Evolutionary conservation across 2,797 vertebrate species (phyloP), one percentile per base, ranked within the genome.

Genomic region (Neostethus bicornis): DNA sequence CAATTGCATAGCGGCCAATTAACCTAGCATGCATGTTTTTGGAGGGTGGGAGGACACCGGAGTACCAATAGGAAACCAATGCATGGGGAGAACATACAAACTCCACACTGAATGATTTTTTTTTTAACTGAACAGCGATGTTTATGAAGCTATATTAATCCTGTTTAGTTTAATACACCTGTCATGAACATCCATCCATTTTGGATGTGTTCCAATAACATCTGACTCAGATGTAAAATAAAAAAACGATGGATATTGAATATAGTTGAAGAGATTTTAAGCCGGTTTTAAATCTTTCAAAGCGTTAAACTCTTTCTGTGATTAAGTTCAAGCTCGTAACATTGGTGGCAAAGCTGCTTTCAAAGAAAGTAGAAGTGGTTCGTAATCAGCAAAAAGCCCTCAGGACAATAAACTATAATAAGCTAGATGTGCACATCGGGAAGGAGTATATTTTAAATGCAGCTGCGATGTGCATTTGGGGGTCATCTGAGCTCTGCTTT

Each of bases 381-480:
- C 35, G 10, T 20, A 16, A 44, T 42, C 3, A 51, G 17, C 32
- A 56, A 65, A 71, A 61, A 32, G 7, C 34, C 55, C 34, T 49
- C 4, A 42, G 37, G 26, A 24, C 19, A 48, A 54, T 52, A 14
- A 55, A 49, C 58, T 39, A 12, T 25, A 37, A 42, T 49, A 39
- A 45, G 23, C 34, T 21, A 11, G 25, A 29, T 35, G 29, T 35
- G 24, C 34, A 46, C 50, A 43, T 24, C 48, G 50, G 70, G 62
- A 31, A 67, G 2, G 43, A 48, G 25, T 37, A 28, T 8, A 43
- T 45, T 55, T 14, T 38, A 37, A 64, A 65, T 62, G 24, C 20
- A 45, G 43, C n/a, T 34, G 6, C 35, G 55, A 61, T 4, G 49
- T 14, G 20, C 29, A 46, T 5, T 31, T 17, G 8, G 43, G 9